These are phyloP conservation scores for Mus minutoides DNA, from an alignment of 2,797 vertebrate genomes.

Conservation along the genomic window DNA sequence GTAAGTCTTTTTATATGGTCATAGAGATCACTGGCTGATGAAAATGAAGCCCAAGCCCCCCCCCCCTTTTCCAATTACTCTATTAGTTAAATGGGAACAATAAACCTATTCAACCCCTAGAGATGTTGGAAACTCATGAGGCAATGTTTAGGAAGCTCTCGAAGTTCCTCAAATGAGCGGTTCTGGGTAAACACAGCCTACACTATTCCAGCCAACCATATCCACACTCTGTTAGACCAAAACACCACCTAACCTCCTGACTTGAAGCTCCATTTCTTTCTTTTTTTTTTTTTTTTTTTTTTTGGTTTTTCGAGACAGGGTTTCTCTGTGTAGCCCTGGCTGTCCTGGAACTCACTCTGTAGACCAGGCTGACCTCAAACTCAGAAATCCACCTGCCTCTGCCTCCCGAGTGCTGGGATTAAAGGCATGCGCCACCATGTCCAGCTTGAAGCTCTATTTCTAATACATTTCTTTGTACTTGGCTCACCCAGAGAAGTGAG, in stretches of 20 bases:
- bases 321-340: no score
- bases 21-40: not conserved
- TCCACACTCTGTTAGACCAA: not conserved
- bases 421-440: no score
- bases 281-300: no score
- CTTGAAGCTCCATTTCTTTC: slow-evolving; percentile 1
- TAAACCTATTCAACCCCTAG: slow-evolving; percentile 45
- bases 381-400: no score
- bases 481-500: slow-evolving; percentile 39
- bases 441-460: slow-evolving; percentile 1
- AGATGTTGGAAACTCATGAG: slow-evolving; percentile 31
- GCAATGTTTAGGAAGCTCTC: slow-evolving; percentile 61
- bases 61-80: slow-evolving; percentile 56
- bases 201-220: slow-evolving; percentile 3
- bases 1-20: not conserved
- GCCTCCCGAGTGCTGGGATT: no score
- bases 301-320: no score
- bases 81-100: slow-evolving; percentile 55
- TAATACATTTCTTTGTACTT: not conserved
- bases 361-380: no score
- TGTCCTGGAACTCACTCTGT: no score
- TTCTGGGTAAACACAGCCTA: slow-evolving; percentile 53
- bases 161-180: slow-evolving; percentile 50
- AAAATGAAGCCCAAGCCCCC: not conserved
- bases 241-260: not conserved